Conservation (phyloP, 2,888 invertebrate genomes). For the Neocrepidodera transversa region DNA sequence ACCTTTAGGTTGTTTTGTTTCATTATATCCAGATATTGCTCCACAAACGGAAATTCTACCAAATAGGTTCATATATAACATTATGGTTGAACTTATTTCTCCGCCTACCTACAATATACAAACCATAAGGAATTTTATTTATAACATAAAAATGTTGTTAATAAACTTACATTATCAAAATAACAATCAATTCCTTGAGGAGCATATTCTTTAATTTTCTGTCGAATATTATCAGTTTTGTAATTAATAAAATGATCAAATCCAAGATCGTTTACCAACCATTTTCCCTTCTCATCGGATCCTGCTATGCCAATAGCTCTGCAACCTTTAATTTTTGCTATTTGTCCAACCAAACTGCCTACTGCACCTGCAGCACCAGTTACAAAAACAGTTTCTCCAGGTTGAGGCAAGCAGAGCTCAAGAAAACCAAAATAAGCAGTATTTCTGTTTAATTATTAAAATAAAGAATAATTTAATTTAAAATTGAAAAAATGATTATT, state of each 20-base stretch:
- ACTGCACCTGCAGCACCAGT: conserved; percentile 82
- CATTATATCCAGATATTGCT: conserved; percentile 73
- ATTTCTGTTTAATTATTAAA: conserved; percentile 66
- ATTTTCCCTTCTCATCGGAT: conserved; percentile 73
- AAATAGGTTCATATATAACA: conserved; percentile 69
- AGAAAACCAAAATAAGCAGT: conserved; percentile 79
- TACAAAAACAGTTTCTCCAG: conserved; percentile 76
- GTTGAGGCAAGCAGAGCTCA: conserved; percentile 73
- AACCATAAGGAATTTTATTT: neutral
- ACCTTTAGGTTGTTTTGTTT: conserved; percentile 49
- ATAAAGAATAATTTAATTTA: neutral
- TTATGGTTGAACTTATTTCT: conserved; percentile 70
- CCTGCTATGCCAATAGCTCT: conserved; percentile 76
- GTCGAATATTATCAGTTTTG: conserved; percentile 66
- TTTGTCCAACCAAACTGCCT: conserved; percentile 79
- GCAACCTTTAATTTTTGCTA: conserved; percentile 76
- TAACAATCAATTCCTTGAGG: conserved; percentile 79
- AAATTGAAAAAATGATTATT: neutral
- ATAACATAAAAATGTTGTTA: neutral
- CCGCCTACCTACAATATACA: conserved; percentile 55
- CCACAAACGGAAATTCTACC: conserved; percentile 76
- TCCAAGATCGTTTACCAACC: conserved; percentile 68
- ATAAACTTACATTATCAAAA: conserved; percentile 74
- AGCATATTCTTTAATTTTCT: conserved; percentile 67
- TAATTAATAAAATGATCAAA: conserved; percentile 78